phyloP scores from a whole-genome alignment of 2,797 vertebrate species.

The Octomys mimax region DNA sequence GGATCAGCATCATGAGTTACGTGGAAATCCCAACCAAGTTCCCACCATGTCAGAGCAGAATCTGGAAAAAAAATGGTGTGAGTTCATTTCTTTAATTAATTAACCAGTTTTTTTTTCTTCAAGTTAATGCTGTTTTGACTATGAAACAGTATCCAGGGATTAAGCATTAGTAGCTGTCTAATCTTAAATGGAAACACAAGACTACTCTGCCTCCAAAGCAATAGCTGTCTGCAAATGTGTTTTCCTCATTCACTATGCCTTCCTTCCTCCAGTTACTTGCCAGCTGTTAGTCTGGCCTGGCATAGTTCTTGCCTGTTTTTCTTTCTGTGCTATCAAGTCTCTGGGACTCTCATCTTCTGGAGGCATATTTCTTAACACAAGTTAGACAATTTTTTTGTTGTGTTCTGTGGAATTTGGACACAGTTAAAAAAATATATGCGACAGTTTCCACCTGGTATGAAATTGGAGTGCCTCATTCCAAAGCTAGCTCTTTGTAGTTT shows the following conservation, averaged over 20 bases:
- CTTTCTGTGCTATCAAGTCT: background rate
- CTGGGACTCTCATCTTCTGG: background rate
- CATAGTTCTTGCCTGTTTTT: background rate
- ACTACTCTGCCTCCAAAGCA: background rate
- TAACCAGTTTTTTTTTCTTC: constrained; percentile 36
- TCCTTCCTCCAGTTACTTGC: background rate
- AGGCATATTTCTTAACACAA: background rate
- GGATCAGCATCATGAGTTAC: background rate
- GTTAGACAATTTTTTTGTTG: background rate
- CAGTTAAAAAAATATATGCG: background rate
- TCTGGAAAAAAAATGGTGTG: constrained; percentile 19
- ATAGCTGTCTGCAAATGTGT: background rate
- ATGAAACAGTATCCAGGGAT: background rate
- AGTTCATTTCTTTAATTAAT: background rate
- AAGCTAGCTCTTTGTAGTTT: constrained; percentile 14
- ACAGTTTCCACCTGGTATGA: background rate
- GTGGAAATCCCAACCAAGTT: background rate
- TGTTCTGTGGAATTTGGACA: background rate
- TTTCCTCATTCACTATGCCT: constrained; percentile 61
- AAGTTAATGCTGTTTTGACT: constrained; percentile 56
- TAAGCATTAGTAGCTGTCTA: constrained; percentile 21
- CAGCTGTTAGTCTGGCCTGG: background rate
- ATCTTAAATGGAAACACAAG: constrained; percentile 46
- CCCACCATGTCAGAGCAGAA: constrained; percentile 36
- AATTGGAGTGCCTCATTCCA: background rate